These are phyloP conservation scores for Coregonus suidteri DNA, from an alignment of 2,797 vertebrate species.

Conservation along the genomic window DNA sequence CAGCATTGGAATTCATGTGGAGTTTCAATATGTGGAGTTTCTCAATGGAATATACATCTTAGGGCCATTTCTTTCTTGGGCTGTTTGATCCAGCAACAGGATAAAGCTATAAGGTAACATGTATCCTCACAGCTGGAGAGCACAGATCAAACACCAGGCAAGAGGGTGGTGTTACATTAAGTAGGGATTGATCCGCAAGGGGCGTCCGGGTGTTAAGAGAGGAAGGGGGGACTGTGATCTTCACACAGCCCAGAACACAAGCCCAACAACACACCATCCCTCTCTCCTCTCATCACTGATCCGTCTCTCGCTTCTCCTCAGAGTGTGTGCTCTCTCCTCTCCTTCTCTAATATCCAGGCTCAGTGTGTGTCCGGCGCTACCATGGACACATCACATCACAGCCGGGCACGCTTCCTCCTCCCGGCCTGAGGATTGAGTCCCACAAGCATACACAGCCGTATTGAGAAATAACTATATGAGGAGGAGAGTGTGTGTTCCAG, in stretches of 20 bases:
- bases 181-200: conserved; percentile 63
- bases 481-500: neutral
- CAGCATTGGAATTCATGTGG: neutral
- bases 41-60: neutral
- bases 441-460: neutral
- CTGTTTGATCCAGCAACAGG: neutral
- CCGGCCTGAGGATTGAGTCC: neutral
- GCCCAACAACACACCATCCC: conserved; percentile 29
- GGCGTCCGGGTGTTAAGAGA: conserved; percentile 35
- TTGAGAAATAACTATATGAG: neutral
- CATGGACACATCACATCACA: conserved; percentile 68
- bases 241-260: conserved; percentile 35
- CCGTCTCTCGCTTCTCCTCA: conserved; percentile 41
- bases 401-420: conserved; percentile 18
- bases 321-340: conserved; percentile 70
- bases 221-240: conserved; percentile 54
- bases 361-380: conserved; percentile 72
- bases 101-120: conserved; percentile 18
- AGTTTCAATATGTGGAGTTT: neutral
- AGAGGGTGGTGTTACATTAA: conserved; percentile 57
- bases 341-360: conserved; percentile 73
- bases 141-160: conserved; percentile 62
- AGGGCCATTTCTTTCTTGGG: neutral
- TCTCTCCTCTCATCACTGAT: conserved; percentile 46
- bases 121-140: conserved; percentile 57